These are phyloP conservation scores for Astyanax mexicanus DNA, from an alignment of 2,797 vertebrate genomes.

Conservation along the genomic window DNA sequence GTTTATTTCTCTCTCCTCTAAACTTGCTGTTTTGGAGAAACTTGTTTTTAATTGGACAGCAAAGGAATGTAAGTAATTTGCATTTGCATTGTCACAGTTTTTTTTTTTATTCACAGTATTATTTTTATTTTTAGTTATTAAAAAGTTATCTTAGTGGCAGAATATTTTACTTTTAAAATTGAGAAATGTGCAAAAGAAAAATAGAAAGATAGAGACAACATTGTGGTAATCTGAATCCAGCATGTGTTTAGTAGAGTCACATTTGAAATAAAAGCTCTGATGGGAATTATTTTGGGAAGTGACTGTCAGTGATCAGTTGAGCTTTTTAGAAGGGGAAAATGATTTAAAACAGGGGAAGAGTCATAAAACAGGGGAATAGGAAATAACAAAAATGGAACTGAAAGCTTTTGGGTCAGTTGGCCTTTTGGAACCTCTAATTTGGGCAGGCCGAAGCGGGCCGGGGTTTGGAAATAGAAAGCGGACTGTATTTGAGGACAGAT, in stretches of 20 bases:
- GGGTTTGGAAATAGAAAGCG: constrained; percentile 42
- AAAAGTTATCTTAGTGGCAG: no score
- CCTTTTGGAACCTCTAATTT: constrained; percentile 38
- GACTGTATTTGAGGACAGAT: constrained; percentile 43
- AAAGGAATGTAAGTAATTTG: no score
- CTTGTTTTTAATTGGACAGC: no score
- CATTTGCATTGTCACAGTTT: no score
- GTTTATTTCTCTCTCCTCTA: no score
- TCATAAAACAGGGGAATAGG: constrained; percentile 24
- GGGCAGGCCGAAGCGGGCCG: constrained; percentile 27
- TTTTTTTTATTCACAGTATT: no score
- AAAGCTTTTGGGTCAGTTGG: constrained; percentile 20
- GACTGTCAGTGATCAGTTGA: constrained; percentile 8
- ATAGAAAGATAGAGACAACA: not conserved
- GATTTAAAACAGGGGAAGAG: constrained; percentile 26
- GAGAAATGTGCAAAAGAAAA: not conserved
- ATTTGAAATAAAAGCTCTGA: constrained; percentile 7
- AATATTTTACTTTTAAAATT: not conserved
- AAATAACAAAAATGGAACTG: constrained; percentile 34
- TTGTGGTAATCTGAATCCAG: not conserved
- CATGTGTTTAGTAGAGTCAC: not conserved
- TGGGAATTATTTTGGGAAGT: constrained; percentile 1
- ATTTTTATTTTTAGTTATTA: no score
- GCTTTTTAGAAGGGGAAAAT: not conserved
- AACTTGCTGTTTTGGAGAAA: no score